A percentile compares a stretch with the other conserved stretches of the same genome.
phyloP scores from a whole-genome alignment of 2,888 invertebrate species.

The Leptinotarsa juncta region DNA sequence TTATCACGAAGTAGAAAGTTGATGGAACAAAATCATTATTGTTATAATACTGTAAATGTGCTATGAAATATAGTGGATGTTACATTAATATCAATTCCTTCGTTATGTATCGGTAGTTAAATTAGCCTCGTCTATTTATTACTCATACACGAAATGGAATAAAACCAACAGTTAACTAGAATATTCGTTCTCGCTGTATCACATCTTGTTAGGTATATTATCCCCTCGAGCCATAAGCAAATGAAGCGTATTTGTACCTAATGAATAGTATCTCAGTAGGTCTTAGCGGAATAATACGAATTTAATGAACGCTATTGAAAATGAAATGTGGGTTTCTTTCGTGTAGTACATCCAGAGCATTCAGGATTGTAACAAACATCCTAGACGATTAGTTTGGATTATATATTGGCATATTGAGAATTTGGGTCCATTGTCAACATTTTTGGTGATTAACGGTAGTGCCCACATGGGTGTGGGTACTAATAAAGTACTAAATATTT shows the following conservation, averaged over 20 bases:
- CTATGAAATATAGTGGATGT: neutral
- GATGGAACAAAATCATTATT: neutral
- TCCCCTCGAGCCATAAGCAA: conserved; percentile 28
- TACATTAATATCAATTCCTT: conserved; percentile 1
- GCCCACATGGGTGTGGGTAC: too few relatives aligned
- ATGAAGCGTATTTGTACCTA: conserved; percentile 35
- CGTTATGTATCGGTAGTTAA: conserved; percentile 5
- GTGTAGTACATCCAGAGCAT: neutral
- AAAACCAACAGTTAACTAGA: conserved; percentile 14
- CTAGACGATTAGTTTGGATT: neutral
- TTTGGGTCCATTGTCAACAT: neutral
- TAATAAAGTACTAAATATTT: neutral
- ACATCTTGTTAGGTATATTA: conserved; percentile 34
- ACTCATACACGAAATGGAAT: conserved; percentile 3
- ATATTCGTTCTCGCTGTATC: conserved; percentile 19
- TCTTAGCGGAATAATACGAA: conserved; percentile 16
- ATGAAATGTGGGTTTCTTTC: conserved; percentile 1
- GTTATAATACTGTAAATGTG: neutral
- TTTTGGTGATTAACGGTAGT: neutral
- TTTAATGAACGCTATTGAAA: conserved; percentile 11
- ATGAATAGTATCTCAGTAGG: conserved; percentile 24
- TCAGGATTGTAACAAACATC: neutral
- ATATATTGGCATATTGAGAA: neutral
- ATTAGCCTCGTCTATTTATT: conserved; percentile 8
- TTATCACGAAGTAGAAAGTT: too few relatives aligned